Conservation (phyloP, 1,140 invertebrate genomes). For the Drosophila carrolli region DNA sequence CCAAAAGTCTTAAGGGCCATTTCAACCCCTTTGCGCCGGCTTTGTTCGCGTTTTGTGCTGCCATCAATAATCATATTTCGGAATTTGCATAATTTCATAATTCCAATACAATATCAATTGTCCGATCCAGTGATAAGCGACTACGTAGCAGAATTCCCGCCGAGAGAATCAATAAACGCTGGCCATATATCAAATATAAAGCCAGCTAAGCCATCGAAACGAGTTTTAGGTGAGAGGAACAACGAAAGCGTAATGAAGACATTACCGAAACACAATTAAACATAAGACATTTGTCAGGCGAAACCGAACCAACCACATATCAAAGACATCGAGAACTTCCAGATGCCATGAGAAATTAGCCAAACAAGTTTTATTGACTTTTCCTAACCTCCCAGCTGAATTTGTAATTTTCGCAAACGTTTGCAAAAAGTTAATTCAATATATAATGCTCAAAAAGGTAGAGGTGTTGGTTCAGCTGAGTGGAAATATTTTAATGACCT, state of each 20-base stretch:
- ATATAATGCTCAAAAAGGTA: background rate
- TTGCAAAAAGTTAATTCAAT: conserved; percentile 16
- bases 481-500: background rate
- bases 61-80: conserved; percentile 54
- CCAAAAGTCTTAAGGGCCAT: conserved; percentile 56
- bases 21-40: conserved; percentile 55
- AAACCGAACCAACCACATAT: conserved; percentile 64
- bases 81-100: conserved; percentile 81
- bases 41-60: conserved; percentile 13
- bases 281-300: conserved; percentile 62
- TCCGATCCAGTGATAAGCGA: conserved; percentile 49
- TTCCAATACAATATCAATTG: conserved; percentile 67
- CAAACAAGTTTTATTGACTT: conserved; percentile 71
- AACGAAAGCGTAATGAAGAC: conserved; percentile 67
- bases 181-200: conserved; percentile 66
- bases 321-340: conserved; percentile 27
- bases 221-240: conserved; percentile 46
- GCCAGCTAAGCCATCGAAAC: conserved; percentile 42
- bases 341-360: conserved; percentile 55
- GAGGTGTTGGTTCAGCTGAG: background rate
- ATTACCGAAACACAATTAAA: conserved; percentile 72
- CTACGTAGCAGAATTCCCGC: conserved; percentile 19
- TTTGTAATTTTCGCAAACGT: conserved; percentile 30
- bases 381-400: conserved; percentile 23
- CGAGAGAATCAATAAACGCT: conserved; percentile 55